Evolutionary conservation across 2,797 vertebrate species (phyloP).

Genomic region (Macropus fuliginosus): DNA sequence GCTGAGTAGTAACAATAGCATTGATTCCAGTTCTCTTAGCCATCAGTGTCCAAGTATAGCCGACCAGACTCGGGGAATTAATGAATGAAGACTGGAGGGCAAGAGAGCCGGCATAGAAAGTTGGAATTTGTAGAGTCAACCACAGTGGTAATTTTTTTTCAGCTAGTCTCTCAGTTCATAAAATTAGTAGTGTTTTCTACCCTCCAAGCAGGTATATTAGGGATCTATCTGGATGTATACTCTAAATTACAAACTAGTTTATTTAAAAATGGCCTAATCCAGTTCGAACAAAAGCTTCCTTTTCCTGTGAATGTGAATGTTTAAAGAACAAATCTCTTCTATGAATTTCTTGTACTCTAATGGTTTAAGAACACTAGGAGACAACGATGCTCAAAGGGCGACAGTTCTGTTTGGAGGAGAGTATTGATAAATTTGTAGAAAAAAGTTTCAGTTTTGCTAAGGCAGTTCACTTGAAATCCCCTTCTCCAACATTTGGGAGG

Average conservation of each 20-base stretch:
- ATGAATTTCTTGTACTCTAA: constrained; percentile 63
- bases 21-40: constrained; percentile 69
- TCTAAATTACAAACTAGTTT: constrained; percentile 65
- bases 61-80: constrained; percentile 7
- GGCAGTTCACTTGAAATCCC: constrained; percentile 67
- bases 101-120: constrained; percentile 65
- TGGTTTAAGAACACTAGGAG: constrained; percentile 77
- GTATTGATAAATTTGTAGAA: constrained; percentile 31
- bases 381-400: constrained; percentile 1
- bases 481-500: constrained; percentile 70
- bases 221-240: constrained; percentile 69
- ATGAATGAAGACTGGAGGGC: constrained; percentile 51
- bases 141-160: constrained; percentile 26
- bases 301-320: constrained; percentile 72
- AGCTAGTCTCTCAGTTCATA: constrained; percentile 5
- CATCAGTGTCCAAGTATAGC: constrained; percentile 27
- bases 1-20: constrained; percentile 74
- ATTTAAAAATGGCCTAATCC: constrained; percentile 67
- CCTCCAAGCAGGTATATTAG: constrained; percentile 61
- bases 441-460: constrained; percentile 62
- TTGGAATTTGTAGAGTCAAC: constrained; percentile 62
- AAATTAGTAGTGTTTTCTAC: constrained; percentile 71
- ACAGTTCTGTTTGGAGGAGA: constrained; percentile 53
- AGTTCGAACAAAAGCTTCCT: constrained; percentile 52
- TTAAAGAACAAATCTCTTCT: constrained; percentile 63